These are phyloP conservation scores for Babyrousa celebensis DNA, from an alignment of 2,797 vertebrate genomes.

Conservation along the genomic window DNA sequence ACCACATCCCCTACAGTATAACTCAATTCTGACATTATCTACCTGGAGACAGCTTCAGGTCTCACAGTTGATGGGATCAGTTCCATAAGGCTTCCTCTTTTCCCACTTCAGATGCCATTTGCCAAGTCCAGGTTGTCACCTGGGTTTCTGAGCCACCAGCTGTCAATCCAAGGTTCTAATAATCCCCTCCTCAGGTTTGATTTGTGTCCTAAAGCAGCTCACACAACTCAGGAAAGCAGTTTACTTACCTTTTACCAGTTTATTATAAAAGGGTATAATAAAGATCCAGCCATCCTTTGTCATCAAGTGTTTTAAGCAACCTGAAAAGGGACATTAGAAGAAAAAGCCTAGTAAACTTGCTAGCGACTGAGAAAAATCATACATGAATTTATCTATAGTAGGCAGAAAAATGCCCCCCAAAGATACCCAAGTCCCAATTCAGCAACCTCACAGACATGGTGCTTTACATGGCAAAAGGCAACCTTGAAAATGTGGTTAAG, in stretches of 20 bases:
- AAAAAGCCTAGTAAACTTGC: background rate
- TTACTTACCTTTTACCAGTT: background rate
- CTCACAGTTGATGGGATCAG: background rate
- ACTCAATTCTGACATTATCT: background rate
- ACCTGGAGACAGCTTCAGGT: background rate
- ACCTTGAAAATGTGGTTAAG: background rate
- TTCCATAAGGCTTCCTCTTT: background rate
- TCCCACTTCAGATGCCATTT: background rate
- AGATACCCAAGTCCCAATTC: background rate
- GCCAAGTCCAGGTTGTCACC: background rate
- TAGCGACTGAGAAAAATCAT: background rate
- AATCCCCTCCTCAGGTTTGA: background rate
- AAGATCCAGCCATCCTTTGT: background rate
- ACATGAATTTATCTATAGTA: background rate
- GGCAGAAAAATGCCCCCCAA: background rate
- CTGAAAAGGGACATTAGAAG: background rate
- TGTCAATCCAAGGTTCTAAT: background rate
- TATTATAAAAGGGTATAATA: background rate
- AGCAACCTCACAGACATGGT: background rate
- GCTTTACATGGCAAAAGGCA: background rate
- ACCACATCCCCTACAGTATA: background rate
- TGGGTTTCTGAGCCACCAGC: background rate
- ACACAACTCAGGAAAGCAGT: background rate
- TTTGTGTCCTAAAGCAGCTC: background rate
- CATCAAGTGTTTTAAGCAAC: background rate